These are phyloP conservation scores for Aphidoletes aphidimyza DNA, from an alignment of 2,888 invertebrate genomes.

Conservation along the genomic window DNA sequence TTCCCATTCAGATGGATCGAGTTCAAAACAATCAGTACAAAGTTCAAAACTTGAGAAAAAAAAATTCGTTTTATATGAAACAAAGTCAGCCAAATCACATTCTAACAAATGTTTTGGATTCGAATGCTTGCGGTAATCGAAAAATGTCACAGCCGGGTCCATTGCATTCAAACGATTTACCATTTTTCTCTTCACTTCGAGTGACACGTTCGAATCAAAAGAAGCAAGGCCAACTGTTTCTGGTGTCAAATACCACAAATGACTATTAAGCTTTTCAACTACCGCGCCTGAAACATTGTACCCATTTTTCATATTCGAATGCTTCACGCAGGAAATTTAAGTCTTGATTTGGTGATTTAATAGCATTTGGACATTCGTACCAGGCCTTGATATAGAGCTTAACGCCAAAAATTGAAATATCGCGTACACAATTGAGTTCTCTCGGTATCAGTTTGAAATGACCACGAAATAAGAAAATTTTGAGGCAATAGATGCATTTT, in stretches of 20 bases:
- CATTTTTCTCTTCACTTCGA: background rate
- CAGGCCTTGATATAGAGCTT: background rate
- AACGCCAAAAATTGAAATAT: background rate
- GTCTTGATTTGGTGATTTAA: background rate
- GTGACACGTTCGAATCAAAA: background rate
- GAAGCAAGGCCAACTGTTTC: background rate
- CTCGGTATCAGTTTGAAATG: background rate
- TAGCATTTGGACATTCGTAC: background rate
- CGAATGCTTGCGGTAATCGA: background rate
- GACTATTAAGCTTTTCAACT: background rate
- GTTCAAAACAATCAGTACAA: background rate
- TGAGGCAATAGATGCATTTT: background rate
- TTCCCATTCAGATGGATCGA: slow-evolving; percentile 11
- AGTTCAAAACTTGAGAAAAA: background rate
- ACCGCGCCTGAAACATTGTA: background rate
- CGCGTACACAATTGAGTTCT: background rate
- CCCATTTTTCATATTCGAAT: background rate
- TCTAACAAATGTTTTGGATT: background rate
- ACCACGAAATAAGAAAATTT: background rate
- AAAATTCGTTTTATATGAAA: background rate
- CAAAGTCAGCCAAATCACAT: background rate
- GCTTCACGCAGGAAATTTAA: background rate
- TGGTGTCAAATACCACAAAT: too few relatives aligned
- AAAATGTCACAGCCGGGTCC: background rate
- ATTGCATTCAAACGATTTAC: background rate